These are phyloP conservation scores for Chlorospingus semifuscus DNA, from an alignment of 2,797 vertebrate species.

Conservation along the genomic window DNA sequence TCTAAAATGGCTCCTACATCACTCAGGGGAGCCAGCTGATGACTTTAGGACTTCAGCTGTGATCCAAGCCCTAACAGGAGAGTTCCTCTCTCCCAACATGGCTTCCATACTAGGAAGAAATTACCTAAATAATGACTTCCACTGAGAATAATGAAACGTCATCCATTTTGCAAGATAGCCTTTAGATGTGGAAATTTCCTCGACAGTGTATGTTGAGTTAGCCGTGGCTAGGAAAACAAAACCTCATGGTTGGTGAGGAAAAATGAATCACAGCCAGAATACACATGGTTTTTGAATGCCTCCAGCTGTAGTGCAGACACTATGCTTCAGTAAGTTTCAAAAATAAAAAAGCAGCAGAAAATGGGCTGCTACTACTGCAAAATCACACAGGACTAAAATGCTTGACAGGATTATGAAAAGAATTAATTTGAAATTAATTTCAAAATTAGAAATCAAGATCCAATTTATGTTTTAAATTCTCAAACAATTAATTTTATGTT, in stretches of 20 bases:
- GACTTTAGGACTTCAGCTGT: not conserved
- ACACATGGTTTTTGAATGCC: not conserved
- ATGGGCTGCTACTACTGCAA: not conserved
- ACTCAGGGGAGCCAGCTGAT: not conserved
- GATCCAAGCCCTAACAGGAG: not conserved
- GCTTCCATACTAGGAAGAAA: not conserved
- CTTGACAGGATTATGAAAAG: not conserved
- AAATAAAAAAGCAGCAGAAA: not conserved
- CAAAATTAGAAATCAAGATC: slow-evolving; percentile 20
- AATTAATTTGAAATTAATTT: slow-evolving; percentile 26
- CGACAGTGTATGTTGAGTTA: not conserved
- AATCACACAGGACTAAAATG: not conserved
- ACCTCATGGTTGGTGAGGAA: not conserved
- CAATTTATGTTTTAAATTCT: slow-evolving; percentile 27
- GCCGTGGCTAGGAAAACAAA: not conserved
- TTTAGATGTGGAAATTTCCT: slow-evolving; percentile 23
- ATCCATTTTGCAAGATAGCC: not conserved
- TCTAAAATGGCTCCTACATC: not conserved
- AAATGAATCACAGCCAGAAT: not conserved
- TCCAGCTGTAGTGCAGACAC: not conserved
- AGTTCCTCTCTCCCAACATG: not conserved
- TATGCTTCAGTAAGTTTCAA: not conserved
- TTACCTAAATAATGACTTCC: not conserved
- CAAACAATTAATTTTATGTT: slow-evolving; percentile 12
- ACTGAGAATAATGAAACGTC: not conserved